Evolutionary conservation across 2,797 vertebrate species (phyloP), one percentile per base, ranked within the genome.

Genomic region (Oreonectes daqikongensis): DNA sequence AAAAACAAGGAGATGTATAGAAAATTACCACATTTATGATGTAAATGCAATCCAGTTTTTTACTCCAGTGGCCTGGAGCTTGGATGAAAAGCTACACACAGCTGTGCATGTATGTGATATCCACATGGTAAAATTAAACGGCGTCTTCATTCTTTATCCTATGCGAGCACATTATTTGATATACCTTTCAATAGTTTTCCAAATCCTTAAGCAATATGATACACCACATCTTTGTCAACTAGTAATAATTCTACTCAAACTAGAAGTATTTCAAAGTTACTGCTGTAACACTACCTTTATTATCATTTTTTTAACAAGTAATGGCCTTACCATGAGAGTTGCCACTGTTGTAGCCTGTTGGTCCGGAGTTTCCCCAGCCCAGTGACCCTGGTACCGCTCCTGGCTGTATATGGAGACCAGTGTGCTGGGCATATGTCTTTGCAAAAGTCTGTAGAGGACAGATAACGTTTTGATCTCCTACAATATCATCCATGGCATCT

Each of bases 391-490:
- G 77, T 48, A 70, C 30, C n/a, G 77, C 40, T 72, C 74, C 82
- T 8, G 72, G 20, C 57, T 89, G 92, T 32, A 86, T 68, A 53
- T 88, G 86, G 24, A 88, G 81, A 40, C 90, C 87, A 0, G 89
- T 92, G 15, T 91, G 86, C 79, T 95, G 92, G 0, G 93, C 92
- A 15, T 95, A 95, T 0, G 89, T 82, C 24, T 87, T 90, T 71
- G 95, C 95, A 30, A 97, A 96, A 80, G 94, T 89, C 76, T 92
- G 92, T 76, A 97, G 84, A 0, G 96, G 96, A 78, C 96, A 98
- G 70, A 97, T 95, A 40, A 98, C 94, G 18, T 98, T 97, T 79
- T 97, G 96, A 85, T 98, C 96, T 0, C 96, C 96, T 14, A 98
- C 96, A 6, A 98, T 91, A 77, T 96, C 95, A 0, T 96, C 95